Percentiles rank a stretch among this genome's conserved stretches.
Conservation (phyloP, 1,140 invertebrate species). For the Sarcophaga bullata region DNA sequence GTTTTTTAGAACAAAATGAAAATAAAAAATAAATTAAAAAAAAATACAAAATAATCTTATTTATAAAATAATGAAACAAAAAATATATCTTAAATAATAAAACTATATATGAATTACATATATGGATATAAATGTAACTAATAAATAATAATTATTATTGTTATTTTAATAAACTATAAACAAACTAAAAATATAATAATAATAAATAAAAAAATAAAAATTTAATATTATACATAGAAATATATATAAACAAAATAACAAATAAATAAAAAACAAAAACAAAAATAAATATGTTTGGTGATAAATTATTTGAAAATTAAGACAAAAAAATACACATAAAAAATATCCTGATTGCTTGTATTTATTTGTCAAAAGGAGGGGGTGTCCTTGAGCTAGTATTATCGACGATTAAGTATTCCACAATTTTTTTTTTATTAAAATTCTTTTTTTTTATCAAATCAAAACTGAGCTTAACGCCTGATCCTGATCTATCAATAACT, state of each 20-base stretch:
- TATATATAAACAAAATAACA: conserved; percentile 22
- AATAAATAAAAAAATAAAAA: conserved; percentile 20
- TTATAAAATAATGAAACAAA: too few relatives aligned
- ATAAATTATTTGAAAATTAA: conserved; percentile 38
- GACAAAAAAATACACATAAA: background rate
- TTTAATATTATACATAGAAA: conserved; percentile 14
- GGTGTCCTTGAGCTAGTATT: too few relatives aligned
- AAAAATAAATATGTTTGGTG: conserved; percentile 34
- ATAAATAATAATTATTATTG: conserved; percentile 23
- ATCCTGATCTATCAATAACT: too few relatives aligned
- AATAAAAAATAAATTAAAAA: conserved; percentile 29
- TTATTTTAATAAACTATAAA: conserved; percentile 30
- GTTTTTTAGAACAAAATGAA: conserved; percentile 42
- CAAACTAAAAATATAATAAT: conserved; percentile 12
- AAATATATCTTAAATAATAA: conserved; percentile 15
- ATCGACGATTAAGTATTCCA: too few relatives aligned
- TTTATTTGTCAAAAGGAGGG: too few relatives aligned
- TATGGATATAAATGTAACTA: conserved; percentile 34
- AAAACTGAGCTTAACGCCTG: too few relatives aligned
- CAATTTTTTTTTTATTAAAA: too few relatives aligned
- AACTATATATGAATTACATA: conserved; percentile 26
- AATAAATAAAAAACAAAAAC: conserved; percentile 15
- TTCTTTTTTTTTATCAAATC: too few relatives aligned
- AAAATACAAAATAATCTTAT: background rate
- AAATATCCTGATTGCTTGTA: background rate